These are phyloP conservation scores for Sarcophaga rosellei DNA, from an alignment of 2,888 invertebrate species.

Conservation along the genomic window DNA sequence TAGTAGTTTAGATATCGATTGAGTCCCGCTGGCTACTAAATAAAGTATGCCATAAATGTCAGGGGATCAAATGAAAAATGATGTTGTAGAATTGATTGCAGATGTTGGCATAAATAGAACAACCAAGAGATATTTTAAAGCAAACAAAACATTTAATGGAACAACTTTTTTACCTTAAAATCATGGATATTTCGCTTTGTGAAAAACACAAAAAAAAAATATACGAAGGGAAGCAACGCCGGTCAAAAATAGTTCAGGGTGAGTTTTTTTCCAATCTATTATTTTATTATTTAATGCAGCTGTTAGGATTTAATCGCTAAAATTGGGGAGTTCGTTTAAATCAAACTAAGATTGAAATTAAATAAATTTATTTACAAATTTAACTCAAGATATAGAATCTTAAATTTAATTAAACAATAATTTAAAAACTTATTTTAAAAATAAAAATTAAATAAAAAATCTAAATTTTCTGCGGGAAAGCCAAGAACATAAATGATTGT, in stretches of 20 bases:
- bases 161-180: slow-evolving; percentile 45
- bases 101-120: slow-evolving; percentile 36
- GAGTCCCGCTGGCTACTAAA: too few relatives aligned
- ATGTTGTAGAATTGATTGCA: slow-evolving; percentile 8
- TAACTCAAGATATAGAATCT: slow-evolving; percentile 20
- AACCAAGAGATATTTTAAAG: slow-evolving; percentile 45
- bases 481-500: too few relatives aligned
- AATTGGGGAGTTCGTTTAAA: background rate
- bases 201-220: background rate
- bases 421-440: slow-evolving; percentile 40
- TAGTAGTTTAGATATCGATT: too few relatives aligned
- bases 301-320: slow-evolving; percentile 51
- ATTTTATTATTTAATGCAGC: slow-evolving; percentile 47
- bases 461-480: background rate
- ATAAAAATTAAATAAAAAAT: slow-evolving; percentile 29
- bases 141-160: slow-evolving; percentile 28
- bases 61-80: background rate
- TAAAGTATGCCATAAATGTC: too few relatives aligned
- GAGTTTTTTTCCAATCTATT: slow-evolving; percentile 29
- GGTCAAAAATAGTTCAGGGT: slow-evolving; percentile 36
- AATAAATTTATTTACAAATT: slow-evolving; percentile 43
- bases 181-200: slow-evolving; percentile 9
- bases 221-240: background rate
- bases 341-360: background rate
- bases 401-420: slow-evolving; percentile 21